phyloP scores from a whole-genome alignment of 1,140 invertebrate species.

The Listronotus bonariensis region DNA sequence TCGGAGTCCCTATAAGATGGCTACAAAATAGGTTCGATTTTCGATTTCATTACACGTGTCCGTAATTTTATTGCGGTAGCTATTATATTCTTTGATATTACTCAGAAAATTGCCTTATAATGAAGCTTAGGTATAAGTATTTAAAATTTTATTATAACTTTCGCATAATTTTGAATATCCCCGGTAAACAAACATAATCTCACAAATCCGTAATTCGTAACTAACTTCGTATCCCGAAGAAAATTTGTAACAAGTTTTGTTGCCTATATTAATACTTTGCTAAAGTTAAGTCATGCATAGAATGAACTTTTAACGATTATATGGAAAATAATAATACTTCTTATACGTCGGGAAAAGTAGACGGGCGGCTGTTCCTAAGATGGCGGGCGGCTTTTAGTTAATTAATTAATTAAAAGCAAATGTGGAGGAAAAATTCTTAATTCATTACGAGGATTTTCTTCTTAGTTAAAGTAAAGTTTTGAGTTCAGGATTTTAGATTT shows the following conservation, averaged over 20 bases:
- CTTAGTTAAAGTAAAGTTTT: constrained; percentile 1
- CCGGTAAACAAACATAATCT: too few species aligned
- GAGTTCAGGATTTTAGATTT: background rate
- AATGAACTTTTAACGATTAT: constrained; percentile 39
- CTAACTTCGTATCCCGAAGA: constrained; percentile 26
- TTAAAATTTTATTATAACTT: too few species aligned
- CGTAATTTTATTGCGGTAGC: too few species aligned
- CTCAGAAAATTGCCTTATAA: too few species aligned
- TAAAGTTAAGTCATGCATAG: constrained; percentile 39
- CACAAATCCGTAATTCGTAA: constrained; percentile 8
- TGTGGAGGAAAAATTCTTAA: constrained; percentile 34
- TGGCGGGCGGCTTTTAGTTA: constrained; percentile 37
- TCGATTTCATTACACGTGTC: too few species aligned
- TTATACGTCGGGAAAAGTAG: constrained; percentile 27
- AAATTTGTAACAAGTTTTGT: constrained; percentile 37
- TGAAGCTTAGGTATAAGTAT: too few species aligned
- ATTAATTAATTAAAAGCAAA: constrained; percentile 40
- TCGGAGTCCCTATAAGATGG: too few species aligned
- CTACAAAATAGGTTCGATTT: too few species aligned
- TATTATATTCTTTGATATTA: too few species aligned
- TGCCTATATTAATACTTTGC: constrained; percentile 40
- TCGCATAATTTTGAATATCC: too few species aligned
- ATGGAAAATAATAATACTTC: constrained; percentile 41
- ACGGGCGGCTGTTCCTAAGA: constrained; percentile 15
- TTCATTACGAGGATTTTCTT: constrained; percentile 34